Percentiles rank a stretch among this genome's conserved stretches.
Evolutionary conservation across 2,113 vertebrate genomes (phyloP).

Genomic region (Hucho hucho): DNA sequence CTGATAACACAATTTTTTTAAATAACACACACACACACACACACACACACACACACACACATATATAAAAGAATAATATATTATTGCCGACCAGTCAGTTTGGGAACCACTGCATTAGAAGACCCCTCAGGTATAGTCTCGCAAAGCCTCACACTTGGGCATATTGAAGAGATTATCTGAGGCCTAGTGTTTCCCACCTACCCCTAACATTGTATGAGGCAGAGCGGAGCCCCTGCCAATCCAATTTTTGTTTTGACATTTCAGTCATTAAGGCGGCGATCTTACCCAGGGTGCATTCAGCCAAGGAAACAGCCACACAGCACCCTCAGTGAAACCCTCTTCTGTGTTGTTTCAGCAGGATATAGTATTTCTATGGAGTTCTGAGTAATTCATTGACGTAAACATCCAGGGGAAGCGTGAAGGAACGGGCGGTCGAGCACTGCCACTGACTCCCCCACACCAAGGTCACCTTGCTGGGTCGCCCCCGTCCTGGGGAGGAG

Average conservation of each 20-base stretch:
- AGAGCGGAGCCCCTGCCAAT: neutral
- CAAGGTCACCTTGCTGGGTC: conserved; percentile 11
- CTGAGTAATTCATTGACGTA: neutral
- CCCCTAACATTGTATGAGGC: neutral
- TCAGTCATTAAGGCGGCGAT: too few species aligned
- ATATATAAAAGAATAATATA: too few species aligned
- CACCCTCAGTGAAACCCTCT: too few species aligned
- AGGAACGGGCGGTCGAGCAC: conserved; percentile 9
- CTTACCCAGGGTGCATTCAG: too few species aligned
- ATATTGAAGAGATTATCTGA: too few species aligned
- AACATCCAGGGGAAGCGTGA: conserved; percentile 31
- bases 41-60: too few species aligned
- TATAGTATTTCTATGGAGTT: neutral
- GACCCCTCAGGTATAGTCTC: neutral
- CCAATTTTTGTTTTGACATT: too few species aligned
- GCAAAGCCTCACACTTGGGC: too few species aligned
- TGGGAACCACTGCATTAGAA: neutral
- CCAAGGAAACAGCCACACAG: neutral
- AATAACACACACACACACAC: too few species aligned
- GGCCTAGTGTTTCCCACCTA: neutral
- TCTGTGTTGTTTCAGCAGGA: conserved; percentile 1
- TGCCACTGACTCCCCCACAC: neutral
- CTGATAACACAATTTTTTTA: too few species aligned
- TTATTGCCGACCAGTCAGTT: too few species aligned
- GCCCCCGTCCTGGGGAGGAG: conserved; percentile 14